Percentiles rank a stretch among this genome's conserved stretches.
These are phyloP conservation scores for Aquatica leii DNA, from an alignment of 2,888 invertebrate species.

Conservation along the genomic window DNA sequence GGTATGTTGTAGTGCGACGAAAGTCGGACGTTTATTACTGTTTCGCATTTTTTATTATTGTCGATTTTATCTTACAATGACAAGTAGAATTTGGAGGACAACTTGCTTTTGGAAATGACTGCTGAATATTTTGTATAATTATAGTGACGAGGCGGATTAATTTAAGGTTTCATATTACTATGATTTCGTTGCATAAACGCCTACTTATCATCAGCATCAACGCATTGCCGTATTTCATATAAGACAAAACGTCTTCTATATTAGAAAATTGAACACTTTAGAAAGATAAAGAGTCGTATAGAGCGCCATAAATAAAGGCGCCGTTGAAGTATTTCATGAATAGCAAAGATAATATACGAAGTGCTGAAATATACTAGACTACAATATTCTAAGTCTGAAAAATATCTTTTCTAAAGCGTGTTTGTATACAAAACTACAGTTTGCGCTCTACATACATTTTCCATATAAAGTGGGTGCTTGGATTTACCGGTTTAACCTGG, in stretches of 20 bases:
- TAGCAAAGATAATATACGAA: slow-evolving; percentile 30
- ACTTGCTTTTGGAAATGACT: slow-evolving; percentile 18
- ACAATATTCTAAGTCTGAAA: slow-evolving; percentile 27
- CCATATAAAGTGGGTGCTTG: slow-evolving; percentile 37
- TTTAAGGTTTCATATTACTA: not conserved
- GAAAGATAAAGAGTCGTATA: not conserved
- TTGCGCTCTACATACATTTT: slow-evolving; percentile 34
- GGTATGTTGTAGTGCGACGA: slow-evolving; percentile 19
- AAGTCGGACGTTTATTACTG: slow-evolving; percentile 21
- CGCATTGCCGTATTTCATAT: not conserved
- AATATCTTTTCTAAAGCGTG: no score
- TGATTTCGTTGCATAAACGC: not conserved
- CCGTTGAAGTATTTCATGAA: slow-evolving; percentile 26
- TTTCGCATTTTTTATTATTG: slow-evolving; percentile 21
- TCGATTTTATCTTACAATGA: slow-evolving; percentile 16
- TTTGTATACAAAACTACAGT: slow-evolving; percentile 34
- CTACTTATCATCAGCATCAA: slow-evolving; percentile 7
- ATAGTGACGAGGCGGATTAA: slow-evolving; percentile 8
- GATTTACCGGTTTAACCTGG: slow-evolving; percentile 28
- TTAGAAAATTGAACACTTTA: slow-evolving; percentile 8
- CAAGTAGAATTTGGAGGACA: slow-evolving; percentile 17
- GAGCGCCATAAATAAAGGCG: slow-evolving; percentile 18
- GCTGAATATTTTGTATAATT: slow-evolving; percentile 20
- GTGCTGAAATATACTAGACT: slow-evolving; percentile 26
- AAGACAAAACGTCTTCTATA: not conserved